A percentile compares a stretch with the other conserved stretches of the same genome.
Conservation (phyloP, 2,797 vertebrate species). For the Cyprinodon diabolis region DNA sequence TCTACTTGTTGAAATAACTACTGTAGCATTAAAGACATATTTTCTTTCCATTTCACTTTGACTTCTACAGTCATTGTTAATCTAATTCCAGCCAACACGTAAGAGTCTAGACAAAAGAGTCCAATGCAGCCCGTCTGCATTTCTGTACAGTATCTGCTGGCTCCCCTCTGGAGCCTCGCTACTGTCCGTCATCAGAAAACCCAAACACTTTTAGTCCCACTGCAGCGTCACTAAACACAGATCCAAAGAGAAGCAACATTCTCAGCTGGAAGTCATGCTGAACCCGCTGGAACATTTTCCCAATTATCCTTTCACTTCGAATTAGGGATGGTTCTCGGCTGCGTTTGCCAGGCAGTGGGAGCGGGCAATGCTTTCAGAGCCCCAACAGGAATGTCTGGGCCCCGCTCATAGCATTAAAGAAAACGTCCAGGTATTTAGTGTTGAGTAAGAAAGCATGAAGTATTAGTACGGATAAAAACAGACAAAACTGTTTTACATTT, state of each 20-base stretch:
- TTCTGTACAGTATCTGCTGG: slow-evolving; percentile 46
- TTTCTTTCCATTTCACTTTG: slow-evolving; percentile 58
- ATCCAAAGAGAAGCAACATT: slow-evolving; percentile 59
- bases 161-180: slow-evolving; percentile 21
- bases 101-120: slow-evolving; percentile 67
- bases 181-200: slow-evolving; percentile 34
- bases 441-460: slow-evolving; percentile 31
- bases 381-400: slow-evolving; percentile 61
- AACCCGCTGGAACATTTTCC: slow-evolving; percentile 65
- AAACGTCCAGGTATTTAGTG: slow-evolving; percentile 65
- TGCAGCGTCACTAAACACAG: slow-evolving; percentile 34
- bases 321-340: slow-evolving; percentile 63
- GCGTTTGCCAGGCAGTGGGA: slow-evolving; percentile 67
- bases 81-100: slow-evolving; percentile 62
- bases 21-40: slow-evolving; percentile 51
- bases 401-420: slow-evolving; percentile 64
- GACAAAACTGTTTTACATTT: not conserved
- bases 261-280: slow-evolving; percentile 67
- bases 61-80: slow-evolving; percentile 53
- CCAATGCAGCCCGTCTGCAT: slow-evolving; percentile 33
- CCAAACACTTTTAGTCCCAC: slow-evolving; percentile 28
- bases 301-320: slow-evolving; percentile 80
- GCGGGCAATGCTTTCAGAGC: slow-evolving; percentile 44
- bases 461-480: not conserved
- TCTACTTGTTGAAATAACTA: slow-evolving; percentile 50